Conservation (phyloP, 2,113 vertebrate species). For the Sciurus niger region DNA sequence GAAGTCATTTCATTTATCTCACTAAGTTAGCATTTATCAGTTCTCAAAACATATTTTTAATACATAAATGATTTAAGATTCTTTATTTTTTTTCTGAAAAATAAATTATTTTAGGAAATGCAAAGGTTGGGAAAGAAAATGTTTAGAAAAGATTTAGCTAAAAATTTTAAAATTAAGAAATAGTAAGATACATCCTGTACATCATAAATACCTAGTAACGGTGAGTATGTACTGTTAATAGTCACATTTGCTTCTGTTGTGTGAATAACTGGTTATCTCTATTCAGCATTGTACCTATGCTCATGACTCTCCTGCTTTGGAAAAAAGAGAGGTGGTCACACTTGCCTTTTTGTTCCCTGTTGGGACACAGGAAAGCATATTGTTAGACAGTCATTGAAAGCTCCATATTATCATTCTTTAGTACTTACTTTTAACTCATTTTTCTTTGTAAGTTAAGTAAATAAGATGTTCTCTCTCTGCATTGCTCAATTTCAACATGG, state of each 20-base stretch:
- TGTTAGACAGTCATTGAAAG: not conserved
- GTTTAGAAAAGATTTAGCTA: constrained; percentile 7
- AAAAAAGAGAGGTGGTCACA: not conserved
- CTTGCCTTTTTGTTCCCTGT: not conserved
- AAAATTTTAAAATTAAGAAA: constrained; percentile 11
- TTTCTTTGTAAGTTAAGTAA: constrained; percentile 71
- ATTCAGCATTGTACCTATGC: not conserved
- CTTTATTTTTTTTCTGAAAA: not conserved
- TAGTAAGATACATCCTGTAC: not conserved
- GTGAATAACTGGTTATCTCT: not conserved
- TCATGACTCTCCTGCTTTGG: not conserved
- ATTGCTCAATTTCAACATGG: constrained; percentile 1
- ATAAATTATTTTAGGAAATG: constrained; percentile 46
- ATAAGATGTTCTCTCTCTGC: constrained; percentile 64
- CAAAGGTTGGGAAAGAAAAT: not conserved
- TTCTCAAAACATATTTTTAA: constrained; percentile 60
- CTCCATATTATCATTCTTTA: constrained; percentile 49
- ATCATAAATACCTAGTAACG: not conserved
- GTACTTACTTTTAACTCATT: constrained; percentile 66
- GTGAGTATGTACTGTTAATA: fast-evolving
- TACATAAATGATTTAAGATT: constrained; percentile 17
- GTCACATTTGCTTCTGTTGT: constrained; percentile 29
- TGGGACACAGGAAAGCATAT: not conserved
- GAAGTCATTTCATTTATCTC: not conserved
- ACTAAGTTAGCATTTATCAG: not conserved